Conservation (phyloP, 2,113 vertebrate genomes). For the Scopus umbretta region DNA sequence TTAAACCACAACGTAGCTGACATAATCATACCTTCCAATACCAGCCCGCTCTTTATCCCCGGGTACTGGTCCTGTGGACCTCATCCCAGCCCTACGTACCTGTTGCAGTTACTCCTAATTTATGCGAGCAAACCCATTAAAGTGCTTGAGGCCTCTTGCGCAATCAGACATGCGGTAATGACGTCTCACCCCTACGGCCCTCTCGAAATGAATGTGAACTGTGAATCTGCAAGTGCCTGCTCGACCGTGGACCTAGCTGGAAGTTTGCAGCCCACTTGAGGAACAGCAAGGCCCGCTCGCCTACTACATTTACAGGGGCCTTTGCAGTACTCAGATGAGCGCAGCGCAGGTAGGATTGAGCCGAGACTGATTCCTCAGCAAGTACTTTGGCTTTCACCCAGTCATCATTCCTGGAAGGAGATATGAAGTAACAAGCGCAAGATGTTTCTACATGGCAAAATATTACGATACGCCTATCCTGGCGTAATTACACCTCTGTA, state of each 20-base stretch:
- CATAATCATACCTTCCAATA: background rate
- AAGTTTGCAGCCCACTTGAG: background rate
- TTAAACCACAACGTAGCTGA: no score
- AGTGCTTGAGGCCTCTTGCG: background rate
- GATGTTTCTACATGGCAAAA: background rate
- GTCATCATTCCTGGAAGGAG: background rate
- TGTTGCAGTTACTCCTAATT: background rate
- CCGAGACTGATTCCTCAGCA: background rate
- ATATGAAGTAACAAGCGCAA: background rate
- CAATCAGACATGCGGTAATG: background rate
- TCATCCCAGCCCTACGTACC: background rate
- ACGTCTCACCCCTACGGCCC: background rate
- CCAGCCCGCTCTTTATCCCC: background rate
- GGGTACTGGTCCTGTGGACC: background rate
- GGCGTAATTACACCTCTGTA: background rate
- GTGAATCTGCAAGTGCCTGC: background rate
- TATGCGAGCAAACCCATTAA: background rate
- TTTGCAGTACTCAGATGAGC: background rate
- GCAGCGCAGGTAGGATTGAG: rapidly evolving
- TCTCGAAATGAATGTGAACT: background rate
- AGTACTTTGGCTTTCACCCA: background rate
- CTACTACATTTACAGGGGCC: background rate
- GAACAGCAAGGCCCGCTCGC: background rate
- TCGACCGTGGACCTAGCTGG: background rate
- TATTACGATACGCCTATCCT: background rate